phyloP scores from a whole-genome alignment of 2,797 vertebrate species.

The Brachyalestes nurse region DNA sequence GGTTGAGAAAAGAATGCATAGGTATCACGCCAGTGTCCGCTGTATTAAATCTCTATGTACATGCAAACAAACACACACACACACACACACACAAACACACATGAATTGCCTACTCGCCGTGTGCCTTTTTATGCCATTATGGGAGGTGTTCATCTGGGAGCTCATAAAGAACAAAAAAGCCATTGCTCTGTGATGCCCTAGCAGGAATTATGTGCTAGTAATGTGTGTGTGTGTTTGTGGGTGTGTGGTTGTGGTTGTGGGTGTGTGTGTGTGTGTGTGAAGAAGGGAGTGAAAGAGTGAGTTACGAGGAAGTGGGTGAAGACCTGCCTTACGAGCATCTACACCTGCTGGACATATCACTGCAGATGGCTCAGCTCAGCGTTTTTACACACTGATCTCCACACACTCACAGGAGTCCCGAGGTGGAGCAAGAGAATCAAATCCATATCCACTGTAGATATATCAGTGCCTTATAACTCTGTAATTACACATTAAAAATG shows the following conservation, averaged over 20 bases:
- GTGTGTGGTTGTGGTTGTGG: neutral
- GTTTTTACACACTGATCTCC: conserved; percentile 28
- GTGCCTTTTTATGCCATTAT: conserved; percentile 11
- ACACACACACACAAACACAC: neutral
- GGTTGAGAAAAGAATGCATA: conserved; percentile 20
- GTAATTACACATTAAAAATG: no score
- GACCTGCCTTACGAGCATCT: conserved; percentile 54
- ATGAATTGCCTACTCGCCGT: no score
- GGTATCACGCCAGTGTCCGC: neutral
- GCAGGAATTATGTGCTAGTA: conserved; percentile 74
- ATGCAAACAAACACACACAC: neutral
- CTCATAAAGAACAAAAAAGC: conserved; percentile 69
- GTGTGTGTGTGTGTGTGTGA: neutral
- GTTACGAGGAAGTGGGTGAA: conserved; percentile 21
- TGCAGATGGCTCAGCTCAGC: conserved; percentile 16
- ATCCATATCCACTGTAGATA: neutral
- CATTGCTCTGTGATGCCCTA: conserved; percentile 69
- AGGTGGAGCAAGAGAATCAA: neutral
- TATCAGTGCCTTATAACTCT: no score
- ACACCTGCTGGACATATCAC: conserved; percentile 4
- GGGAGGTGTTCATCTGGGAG: conserved; percentile 30
- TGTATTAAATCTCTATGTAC: neutral
- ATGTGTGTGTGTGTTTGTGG: conserved; percentile 71
- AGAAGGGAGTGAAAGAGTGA: neutral
- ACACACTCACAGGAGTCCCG: neutral